Conservation (phyloP, 30 jellyfish, hydroid and myxozoan genomes). For the Pelagia noctiluca region DNA sequence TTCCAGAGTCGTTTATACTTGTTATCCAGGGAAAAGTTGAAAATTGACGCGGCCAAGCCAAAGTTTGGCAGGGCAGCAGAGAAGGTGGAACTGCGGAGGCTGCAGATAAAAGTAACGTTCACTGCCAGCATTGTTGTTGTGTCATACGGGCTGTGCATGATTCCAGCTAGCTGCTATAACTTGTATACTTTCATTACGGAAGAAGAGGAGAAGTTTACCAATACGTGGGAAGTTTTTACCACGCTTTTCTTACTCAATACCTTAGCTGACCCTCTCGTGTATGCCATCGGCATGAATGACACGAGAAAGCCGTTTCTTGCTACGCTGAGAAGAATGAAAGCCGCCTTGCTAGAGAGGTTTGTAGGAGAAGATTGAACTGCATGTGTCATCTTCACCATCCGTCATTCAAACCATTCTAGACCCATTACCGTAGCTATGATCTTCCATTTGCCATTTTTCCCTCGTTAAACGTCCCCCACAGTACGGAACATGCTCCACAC, state of each 20-base stretch:
- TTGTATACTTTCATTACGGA: neutral
- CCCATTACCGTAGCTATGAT: too few species aligned
- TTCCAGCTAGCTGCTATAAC: neutral
- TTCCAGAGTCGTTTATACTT: neutral
- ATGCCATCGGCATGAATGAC: slow-evolving; percentile 8
- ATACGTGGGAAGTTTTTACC: neutral
- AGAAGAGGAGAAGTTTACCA: neutral
- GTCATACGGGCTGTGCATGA: neutral
- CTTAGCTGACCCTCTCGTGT: slow-evolving; percentile 3
- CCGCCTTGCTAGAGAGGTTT: too few species aligned
- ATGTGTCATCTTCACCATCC: too few species aligned
- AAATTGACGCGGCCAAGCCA: neutral
- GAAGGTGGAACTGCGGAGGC: neutral
- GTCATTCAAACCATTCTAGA: too few species aligned
- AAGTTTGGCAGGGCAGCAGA: neutral
- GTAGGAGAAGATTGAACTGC: too few species aligned
- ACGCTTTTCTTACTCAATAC: neutral
- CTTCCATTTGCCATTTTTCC: too few species aligned
- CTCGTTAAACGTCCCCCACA: too few species aligned
- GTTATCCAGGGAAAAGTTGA: neutral
- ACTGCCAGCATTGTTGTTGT: neutral
- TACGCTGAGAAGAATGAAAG: too few species aligned
- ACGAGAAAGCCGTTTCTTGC: too few species aligned
- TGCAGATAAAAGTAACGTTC: neutral
- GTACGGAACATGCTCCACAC: too few species aligned